These are phyloP conservation scores for Falco peregrinus DNA, from an alignment of 2,797 vertebrate species.

Conservation along the genomic window DNA sequence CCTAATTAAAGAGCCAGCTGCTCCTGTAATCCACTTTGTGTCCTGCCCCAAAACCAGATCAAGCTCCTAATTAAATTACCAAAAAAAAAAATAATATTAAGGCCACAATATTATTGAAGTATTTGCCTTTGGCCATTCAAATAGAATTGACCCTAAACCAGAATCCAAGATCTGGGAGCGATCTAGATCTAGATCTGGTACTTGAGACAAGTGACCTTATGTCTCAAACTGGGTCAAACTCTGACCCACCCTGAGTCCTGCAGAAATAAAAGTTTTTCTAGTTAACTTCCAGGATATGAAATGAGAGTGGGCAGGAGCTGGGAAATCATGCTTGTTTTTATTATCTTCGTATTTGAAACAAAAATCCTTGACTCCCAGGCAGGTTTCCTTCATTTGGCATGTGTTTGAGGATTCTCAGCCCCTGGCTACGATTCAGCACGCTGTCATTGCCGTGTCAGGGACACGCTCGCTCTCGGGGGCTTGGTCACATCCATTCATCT, in stretches of 20 bases:
- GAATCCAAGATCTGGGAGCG: background rate
- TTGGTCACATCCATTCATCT: background rate
- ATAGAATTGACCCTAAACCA: background rate
- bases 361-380: background rate
- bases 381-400: background rate
- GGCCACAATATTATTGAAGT: background rate
- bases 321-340: background rate
- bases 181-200: background rate
- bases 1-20: background rate
- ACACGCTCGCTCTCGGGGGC: background rate
- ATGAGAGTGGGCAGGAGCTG: background rate
- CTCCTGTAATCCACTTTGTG: conserved; percentile 30
- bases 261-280: background rate
- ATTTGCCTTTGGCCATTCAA: conserved; percentile 34
- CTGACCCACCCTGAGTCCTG: background rate
- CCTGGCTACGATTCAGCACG: background rate
- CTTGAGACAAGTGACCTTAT: background rate
- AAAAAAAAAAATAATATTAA: background rate
- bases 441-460: background rate
- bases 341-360: background rate
- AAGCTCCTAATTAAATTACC: conserved; percentile 36
- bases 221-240: background rate
- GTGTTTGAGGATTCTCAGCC: background rate
- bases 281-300: background rate
- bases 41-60: conserved; percentile 45